Evolutionary conservation across 2,888 invertebrate species (phyloP).

Genomic region (Muschampia plurimacula): DNA sequence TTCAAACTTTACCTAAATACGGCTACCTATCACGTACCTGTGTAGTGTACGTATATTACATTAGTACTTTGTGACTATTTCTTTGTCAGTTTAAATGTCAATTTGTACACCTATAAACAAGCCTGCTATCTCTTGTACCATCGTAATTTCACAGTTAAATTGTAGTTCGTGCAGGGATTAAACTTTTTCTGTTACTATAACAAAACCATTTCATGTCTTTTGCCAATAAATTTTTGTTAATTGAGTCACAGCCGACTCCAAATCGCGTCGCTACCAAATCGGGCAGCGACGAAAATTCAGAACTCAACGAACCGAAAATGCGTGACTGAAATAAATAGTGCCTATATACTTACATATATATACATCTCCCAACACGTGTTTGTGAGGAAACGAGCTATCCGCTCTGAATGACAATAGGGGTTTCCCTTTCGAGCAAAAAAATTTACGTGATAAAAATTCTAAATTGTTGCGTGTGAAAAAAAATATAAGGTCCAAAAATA

Average conservation of each 20-base stretch:
- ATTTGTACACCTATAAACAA: constrained; percentile 19
- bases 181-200: constrained; percentile 41
- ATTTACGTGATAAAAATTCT: constrained; percentile 85
- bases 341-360: constrained; percentile 67
- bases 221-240: constrained; percentile 66
- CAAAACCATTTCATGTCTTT: constrained; percentile 60
- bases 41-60: no score
- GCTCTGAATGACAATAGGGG: constrained; percentile 80
- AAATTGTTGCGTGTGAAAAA: constrained; percentile 81
- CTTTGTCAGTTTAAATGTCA: constrained; percentile 3
- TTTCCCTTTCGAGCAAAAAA: constrained; percentile 84
- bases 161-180: constrained; percentile 46
- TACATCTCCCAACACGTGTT: constrained; percentile 77
- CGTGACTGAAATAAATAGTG: constrained; percentile 80
- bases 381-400: constrained; percentile 76
- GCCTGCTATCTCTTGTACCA: constrained; percentile 20
- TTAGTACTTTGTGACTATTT: neutral
- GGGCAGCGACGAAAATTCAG: constrained; percentile 67
- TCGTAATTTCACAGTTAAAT: constrained; percentile 25
- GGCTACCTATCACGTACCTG: no score
- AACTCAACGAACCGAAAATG: constrained; percentile 71
- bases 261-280: constrained; percentile 51
- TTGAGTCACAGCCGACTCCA: constrained; percentile 63
- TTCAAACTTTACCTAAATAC: no score
- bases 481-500: constrained; percentile 77